Base-by-base conservation (phyloP, 1,140 invertebrate species). In the Drosophila micromelanica region DNA sequence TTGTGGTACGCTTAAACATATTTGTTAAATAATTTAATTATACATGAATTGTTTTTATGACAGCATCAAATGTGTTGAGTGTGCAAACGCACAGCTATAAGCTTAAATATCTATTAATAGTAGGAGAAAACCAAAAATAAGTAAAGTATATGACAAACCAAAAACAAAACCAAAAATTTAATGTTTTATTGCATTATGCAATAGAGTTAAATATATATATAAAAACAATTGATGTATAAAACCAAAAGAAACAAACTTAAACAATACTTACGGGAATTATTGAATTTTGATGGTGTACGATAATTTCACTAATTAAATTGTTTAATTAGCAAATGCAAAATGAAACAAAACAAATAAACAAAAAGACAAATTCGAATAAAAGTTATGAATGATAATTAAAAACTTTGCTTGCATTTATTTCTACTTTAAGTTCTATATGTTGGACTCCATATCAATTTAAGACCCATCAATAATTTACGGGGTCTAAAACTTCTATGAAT, bases 361-460 rank as follows among this genome's bases (percentile, higher is more conserved):
- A 86, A 73, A 86, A 86, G 75, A 87, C 82, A 86, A 49, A 82
- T 82, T 87, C 49, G 48, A 87, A 87, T 89, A 79, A 87, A 87
- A 79, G 75, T 87, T 89, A 87, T 68, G 46, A 76, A 49, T 45
- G 46, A 49, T 69, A 52, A 37, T 42, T 11, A 23, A 52, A 57
- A n/a, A 27, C 30, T 42, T 23, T 51, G 0, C 3, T 12, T 43
- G 54, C 38, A 9, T 42, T 40, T 13, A 27, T 55, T 48, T 5
- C 2, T 20, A 20, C 5, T 5, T 6, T 35, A 5, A 55, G 12
- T 1, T 5, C 5, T 35, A 1, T 8, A 35, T 35, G 32, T 35
- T 8, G 6, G 8, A 8, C 7, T 7, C 8, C 12, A 48, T 12
- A 15, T 51, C n/a, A 30, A 35, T 35, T 51, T 1, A n/a, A 40